Base-by-base conservation (phyloP, 2,888 invertebrate species). In the Oasisia sp. region DNA sequence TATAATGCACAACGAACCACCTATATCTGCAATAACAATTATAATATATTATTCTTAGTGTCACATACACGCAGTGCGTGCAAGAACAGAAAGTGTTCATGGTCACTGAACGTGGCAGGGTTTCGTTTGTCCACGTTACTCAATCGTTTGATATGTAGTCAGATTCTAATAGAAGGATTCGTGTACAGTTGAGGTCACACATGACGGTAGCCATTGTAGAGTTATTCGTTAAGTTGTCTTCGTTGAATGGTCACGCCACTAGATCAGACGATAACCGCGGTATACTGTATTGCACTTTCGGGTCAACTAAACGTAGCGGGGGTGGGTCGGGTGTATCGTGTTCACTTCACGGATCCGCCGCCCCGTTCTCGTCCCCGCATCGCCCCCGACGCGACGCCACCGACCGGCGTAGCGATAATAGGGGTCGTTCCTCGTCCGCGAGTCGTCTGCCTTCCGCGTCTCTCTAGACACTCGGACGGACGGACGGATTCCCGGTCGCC, bases 241-340 rank as follows among this genome's bases (percentile, higher is more conserved):
- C 74, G n/a, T 19, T 7, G 7, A 74, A 27, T 74, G n/a, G 74
- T 74, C 74, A n/a, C 74, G 7, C 27, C 19, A 74, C 27, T 5
- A 5, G 74, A 74, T 27, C 74, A 74, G 74, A 74, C 74, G 74
- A 74, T 27, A 74, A 74, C 74, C 27, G 27, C 74, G 27, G n/a
- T 74, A 74, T 74, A 74, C n/a, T 74, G 27, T 74, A 74, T 74
- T 74, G 74, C 74, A 74, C 74, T 74, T 74, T 74, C 74, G 74
- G 74, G 74, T 74, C 27, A 14, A 50, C 50, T 1, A 50, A 50
- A 50, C 50, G 19, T 19, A 74, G 74, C 74, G 74, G 38, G 38
- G 38, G 74, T 74, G 74, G 74, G 1, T 74, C 74, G 27, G 74
- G 27, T 27, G 74, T 74, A 27, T 74, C 74, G 50, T 50, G 50